Evolutionary conservation across 2,797 vertebrate genomes (phyloP).

Genomic region (Adrianichthys oophorus): DNA sequence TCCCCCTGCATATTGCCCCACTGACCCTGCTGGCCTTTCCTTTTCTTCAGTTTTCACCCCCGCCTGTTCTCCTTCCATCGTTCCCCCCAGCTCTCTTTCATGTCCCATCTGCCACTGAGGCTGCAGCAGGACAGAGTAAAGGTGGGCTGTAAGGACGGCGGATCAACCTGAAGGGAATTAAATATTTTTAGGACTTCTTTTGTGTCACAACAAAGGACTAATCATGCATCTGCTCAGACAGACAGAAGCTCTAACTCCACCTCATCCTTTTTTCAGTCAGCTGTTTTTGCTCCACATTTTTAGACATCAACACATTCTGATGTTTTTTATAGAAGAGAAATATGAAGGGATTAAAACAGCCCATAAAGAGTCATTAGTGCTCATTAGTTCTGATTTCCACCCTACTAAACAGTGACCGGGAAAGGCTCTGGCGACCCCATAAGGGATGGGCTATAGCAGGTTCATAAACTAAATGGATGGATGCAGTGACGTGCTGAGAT

Average conservation of each 20-base stretch:
- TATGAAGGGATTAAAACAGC: no score
- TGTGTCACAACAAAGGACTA: constrained; percentile 40
- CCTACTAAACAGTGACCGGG: no score
- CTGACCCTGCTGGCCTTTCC: constrained; percentile 68
- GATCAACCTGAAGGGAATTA: constrained; percentile 41
- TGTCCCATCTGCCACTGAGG: constrained; percentile 78
- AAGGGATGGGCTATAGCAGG: no score
- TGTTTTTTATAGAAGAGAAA: background rate
- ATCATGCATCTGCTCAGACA: constrained; percentile 42
- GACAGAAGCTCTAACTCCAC: background rate
- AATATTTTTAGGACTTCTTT: constrained; percentile 42
- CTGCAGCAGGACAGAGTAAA: constrained; percentile 45
- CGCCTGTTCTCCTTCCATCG: constrained; percentile 70
- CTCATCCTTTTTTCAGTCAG: no score
- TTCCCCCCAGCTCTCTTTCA: constrained; percentile 71
- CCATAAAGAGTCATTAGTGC: no score
- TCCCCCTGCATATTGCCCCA: constrained; percentile 54
- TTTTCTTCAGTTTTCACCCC: constrained; percentile 71
- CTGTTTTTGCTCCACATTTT: no score
- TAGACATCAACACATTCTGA: background rate
- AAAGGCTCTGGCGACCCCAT: no score
- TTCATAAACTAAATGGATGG: no score
- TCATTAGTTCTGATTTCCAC: no score
- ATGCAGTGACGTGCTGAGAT: no score
- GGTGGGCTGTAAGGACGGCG: constrained; percentile 38